These are phyloP conservation scores for Zaprionus lineosus DNA, from an alignment of 2,888 invertebrate species.

Conservation along the genomic window DNA sequence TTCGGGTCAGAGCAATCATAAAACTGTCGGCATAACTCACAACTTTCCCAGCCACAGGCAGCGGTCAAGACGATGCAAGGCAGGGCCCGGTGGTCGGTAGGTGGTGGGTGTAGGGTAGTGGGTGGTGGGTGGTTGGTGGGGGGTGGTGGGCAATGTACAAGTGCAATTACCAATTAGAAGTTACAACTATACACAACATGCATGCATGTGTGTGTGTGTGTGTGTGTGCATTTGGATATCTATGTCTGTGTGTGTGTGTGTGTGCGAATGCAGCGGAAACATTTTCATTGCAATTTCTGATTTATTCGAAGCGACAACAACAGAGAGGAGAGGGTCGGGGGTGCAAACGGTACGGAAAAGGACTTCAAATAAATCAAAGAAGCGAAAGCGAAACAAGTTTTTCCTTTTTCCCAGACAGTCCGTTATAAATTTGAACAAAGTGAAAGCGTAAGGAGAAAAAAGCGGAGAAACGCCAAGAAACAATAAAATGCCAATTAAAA, in stretches of 20 bases:
- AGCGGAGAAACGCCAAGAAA: background rate
- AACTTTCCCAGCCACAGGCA: no score
- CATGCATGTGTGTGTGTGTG: conserved; percentile 1
- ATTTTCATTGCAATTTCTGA: conserved; percentile 67
- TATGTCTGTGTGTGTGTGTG: conserved; percentile 14
- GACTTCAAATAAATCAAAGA: conserved; percentile 51
- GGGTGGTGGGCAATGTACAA: conserved; percentile 25
- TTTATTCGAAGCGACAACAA: conserved; percentile 49
- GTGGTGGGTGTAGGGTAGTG: background rate
- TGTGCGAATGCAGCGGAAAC: conserved; percentile 42
- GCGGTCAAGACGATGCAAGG: no score
- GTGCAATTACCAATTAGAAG: conserved; percentile 75
- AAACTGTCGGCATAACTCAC: conserved; percentile 64
- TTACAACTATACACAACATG: conserved; percentile 37
- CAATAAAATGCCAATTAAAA: conserved; percentile 6
- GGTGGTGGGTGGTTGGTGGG: background rate
- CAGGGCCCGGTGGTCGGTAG: background rate
- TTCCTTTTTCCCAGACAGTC: conserved; percentile 5
- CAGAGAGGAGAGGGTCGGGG: background rate
- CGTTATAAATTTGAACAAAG: conserved; percentile 23
- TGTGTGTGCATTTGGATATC: conserved; percentile 9
- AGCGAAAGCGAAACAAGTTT: conserved; percentile 39
- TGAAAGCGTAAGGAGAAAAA: conserved; percentile 15
- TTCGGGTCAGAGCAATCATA: conserved; percentile 61
- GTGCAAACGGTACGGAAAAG: background rate